Base-by-base conservation (phyloP, 2,113 vertebrate genomes). In the Danio rerio region DNA sequence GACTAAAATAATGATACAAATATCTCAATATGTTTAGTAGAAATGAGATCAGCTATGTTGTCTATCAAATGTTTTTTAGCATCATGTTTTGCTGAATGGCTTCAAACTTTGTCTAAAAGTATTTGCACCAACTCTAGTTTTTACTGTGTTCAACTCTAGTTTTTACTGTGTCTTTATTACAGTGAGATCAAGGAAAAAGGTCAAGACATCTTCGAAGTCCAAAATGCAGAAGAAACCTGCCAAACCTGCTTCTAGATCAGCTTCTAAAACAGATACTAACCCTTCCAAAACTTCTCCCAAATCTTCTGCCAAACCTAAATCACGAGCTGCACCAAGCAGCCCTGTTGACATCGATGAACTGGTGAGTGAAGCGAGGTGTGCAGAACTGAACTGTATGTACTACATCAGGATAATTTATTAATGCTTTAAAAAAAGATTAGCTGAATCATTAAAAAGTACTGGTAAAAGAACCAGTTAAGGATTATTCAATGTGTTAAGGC, bases 291-390 rank as follows among this genome's bases (percentile, higher is more conserved):
- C 63, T 45, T 12, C 40, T 12, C 10, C 18, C 18, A 92, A 91
- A 65, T 90, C 91, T 77, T 13, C 56, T 10, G 50, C 83, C 92
- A 93, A 58, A 95, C 18, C 68, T 45, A 86, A 84, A 56, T 81
- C 73, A 11, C 73, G 89, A 77, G 84, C 0, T 84, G 90, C 10
- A 91, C 94, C 77, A 2, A 94, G 88, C 89, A 95, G 94, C 4
- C 94, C 93, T 0, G 91, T 93, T 4, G 96, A 99, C 91, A 96
- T 99, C 0, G 97, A 99, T 0, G 98, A 99, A 86, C 93, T 99
- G 95, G 98, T 99, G 91, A 94, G 95, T 80, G 10, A 49, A 53
- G 10, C 11, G 5, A n/a, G n/a, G 49, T 0, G 1, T 71, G 12
- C 18, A 11, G 1, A 42, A 53, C 11, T n/a, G 47, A 42, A 52